Evolutionary conservation across 2,797 vertebrate species (phyloP).

Genomic region (Lerista edwardsae): DNA sequence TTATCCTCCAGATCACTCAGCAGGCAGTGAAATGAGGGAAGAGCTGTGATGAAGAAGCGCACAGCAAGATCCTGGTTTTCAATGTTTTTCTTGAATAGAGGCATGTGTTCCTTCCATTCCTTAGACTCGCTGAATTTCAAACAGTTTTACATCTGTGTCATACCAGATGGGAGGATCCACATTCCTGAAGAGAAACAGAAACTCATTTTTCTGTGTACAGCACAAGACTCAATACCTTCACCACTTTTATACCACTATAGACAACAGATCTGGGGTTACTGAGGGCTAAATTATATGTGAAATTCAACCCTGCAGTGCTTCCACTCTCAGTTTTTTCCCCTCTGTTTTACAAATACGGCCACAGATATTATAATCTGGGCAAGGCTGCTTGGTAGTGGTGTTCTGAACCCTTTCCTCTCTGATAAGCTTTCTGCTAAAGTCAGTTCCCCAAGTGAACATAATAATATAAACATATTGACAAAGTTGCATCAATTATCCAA

Average conservation of each 20-base stretch:
- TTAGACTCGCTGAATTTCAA: constrained; percentile 97
- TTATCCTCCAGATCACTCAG: constrained; percentile 74
- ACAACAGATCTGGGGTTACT: not conserved
- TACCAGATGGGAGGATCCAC: constrained; percentile 99
- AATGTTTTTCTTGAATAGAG: constrained; percentile 64
- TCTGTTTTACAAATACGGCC: not conserved
- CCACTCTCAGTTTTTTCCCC: not conserved
- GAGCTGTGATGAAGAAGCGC: constrained; percentile 68
- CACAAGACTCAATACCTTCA: not conserved
- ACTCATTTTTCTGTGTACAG: constrained; percentile 25
- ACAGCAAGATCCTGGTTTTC: constrained; percentile 64
- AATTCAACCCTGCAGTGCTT: not conserved
- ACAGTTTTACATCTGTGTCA: constrained; percentile 95
- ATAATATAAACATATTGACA: not conserved
- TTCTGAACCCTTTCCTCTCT: not conserved
- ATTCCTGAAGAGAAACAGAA: constrained; percentile 80
- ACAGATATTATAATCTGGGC: too few species aligned
- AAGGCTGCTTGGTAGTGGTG: too few species aligned
- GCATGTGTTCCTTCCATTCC: constrained; percentile 43
- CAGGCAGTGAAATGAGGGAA: constrained; percentile 69
- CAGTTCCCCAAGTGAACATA: not conserved
- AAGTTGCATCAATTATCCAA: not conserved
- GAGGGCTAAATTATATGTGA: not conserved
- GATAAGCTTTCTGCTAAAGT: not conserved
- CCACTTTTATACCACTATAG: not conserved